Evolutionary conservation across 2,797 vertebrate species (phyloP), one percentile per base, ranked within the genome.

Genomic region (Myioborus miniatus): DNA sequence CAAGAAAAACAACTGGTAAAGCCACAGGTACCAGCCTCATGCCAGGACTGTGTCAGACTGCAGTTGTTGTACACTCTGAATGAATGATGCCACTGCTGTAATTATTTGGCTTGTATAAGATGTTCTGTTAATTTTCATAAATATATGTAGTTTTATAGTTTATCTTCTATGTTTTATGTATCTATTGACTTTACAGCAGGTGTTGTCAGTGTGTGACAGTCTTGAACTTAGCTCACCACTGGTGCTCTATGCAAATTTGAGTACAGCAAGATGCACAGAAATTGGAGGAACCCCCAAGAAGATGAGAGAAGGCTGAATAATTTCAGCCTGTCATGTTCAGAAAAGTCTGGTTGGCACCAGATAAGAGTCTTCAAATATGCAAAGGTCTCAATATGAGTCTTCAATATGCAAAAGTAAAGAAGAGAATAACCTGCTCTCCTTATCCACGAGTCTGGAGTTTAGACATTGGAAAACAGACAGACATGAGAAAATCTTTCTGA

Each of bases 1-100:
- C 39, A 60, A 90, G 70, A 65, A 76, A 84, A 93, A 70, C 79
- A 91, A 72, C 76, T 70, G 59, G 22, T 71, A 83, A 93, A 94
- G 15, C n/a, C 82, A 75, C 55, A 83, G 59, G 70, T 86, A 36
- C 41, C 7, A 2, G 8, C 12, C 24, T 21, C 55, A 46, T 69
- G 43, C 65, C 2, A 0, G 29, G 22, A 70, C 37, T 69, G 29
- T 75, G 56, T 47, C 83, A 88, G 59, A 49, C 59, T 63, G 67
- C 55, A 55, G 21, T 65, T 76, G 47, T 6, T 85, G 22, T 17
- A 12, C 46, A 7, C 21, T 52, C 8, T 55, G 39, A 76, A 76
- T 86, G 47, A 95, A 72, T 89, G 3, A 90, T 88, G 55, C 29
- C 36, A 50, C 11, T 78, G 53, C 22, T 86, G 5, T 41, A 18